Evolutionary conservation across 2,797 vertebrate species (phyloP), one percentile per base, ranked within the genome.

Genomic region (Percopsis omiscomaycus): DNA sequence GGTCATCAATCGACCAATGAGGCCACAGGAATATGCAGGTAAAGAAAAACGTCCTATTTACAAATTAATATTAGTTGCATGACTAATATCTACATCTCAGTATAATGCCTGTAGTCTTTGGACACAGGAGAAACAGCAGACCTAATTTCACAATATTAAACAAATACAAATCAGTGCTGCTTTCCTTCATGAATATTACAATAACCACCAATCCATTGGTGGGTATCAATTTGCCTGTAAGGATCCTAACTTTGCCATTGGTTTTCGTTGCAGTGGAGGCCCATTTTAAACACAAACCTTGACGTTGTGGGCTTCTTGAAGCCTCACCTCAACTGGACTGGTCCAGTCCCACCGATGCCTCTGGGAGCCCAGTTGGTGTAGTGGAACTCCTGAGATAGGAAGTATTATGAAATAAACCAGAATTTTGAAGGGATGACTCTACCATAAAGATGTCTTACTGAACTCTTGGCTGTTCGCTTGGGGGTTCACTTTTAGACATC

Each of bases 221-320:
- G 27, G 47, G 16, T 22, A n/a, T 54, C 16, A 42, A 53, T 5
- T 22, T n/a, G 30, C 30, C 14, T 59, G 52, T 9, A 12, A 12
- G 28, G 13, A 42, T 16, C 13, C 1, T 55, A 42, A 11, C 8
- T 8, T 48, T 29, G 69, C 47, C 13, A 48, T 0, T 9, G 6
- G 4, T 53, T 81, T 65, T 77, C 11, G 69, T 80, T 90, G 12
- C 90, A 99, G 97, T 99, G 89, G 97, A 98, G 88, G 97, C 96
- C 73, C 95, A 96, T 88, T 98, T 98, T 81, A 98, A 98, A 90
- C 97, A 98, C 92, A 98, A 98, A 90, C 97, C 97, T 62, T 98
- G 94, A 92, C 66, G 69, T 61, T 68, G 3, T 15, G 11, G 44
- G 75, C 62, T 54, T 57, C 60, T 52, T 60, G 69, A 67, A 55